Evolutionary conservation across 2,113 vertebrate species (phyloP).

Genomic region (Aegithalos caudatus): DNA sequence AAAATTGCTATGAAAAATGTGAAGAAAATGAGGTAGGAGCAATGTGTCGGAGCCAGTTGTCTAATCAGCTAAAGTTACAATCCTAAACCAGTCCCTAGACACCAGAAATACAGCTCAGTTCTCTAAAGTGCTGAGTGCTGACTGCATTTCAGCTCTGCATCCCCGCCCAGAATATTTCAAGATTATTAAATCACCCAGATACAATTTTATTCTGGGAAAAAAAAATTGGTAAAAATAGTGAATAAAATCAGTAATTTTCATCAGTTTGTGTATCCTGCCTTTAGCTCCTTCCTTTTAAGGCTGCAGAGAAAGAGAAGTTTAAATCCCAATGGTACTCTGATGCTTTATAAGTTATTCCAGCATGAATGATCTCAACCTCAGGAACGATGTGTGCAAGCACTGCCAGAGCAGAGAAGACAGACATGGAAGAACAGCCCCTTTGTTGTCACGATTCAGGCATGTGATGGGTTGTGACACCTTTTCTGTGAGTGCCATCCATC

Average conservation of each 20-base stretch:
- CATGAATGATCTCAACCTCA: constrained; percentile 3
- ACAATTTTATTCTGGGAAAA: background rate
- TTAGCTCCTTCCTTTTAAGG: constrained; percentile 50
- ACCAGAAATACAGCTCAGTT: background rate
- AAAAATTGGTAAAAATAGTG: constrained; percentile 5
- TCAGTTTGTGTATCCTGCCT: constrained; percentile 18
- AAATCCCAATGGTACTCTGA: background rate
- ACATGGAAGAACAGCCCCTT: background rate
- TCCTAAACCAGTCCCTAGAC: background rate
- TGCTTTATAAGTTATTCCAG: constrained; percentile 19
- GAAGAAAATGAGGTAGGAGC: background rate
- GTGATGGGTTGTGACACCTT: background rate
- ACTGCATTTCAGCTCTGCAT: background rate
- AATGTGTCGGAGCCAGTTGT: background rate
- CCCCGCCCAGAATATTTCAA: background rate
- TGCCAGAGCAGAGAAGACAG: background rate
- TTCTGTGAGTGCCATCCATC: background rate
- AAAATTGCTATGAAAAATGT: background rate
- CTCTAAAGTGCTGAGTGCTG: background rate
- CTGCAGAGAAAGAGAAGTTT: background rate
- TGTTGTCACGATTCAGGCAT: background rate
- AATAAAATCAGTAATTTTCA: constrained; percentile 38
- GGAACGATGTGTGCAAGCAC: background rate
- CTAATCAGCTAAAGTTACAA: background rate
- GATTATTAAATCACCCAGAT: background rate